Conservation (phyloP, 2,888 invertebrate genomes). For the Odontomyia ornata region DNA sequence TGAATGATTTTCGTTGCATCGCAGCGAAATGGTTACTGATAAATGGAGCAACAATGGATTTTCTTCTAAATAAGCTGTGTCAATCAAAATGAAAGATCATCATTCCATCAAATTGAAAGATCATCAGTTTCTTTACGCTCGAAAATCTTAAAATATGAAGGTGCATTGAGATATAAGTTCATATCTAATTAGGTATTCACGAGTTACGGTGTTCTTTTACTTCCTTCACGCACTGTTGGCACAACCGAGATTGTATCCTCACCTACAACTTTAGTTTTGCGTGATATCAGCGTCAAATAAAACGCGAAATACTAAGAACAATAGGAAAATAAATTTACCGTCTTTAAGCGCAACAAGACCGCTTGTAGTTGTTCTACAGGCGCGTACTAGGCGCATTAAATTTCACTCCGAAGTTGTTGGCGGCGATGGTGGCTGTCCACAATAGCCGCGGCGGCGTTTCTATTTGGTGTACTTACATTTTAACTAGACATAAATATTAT, state of each 20-base stretch:
- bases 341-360: constrained; percentile 26
- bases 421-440: constrained; percentile 30
- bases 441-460: constrained; percentile 33
- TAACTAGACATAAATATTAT: constrained; percentile 41
- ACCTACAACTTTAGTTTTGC: background rate
- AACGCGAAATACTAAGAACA: constrained; percentile 35
- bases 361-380: constrained; percentile 22
- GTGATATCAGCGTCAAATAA: constrained; percentile 19
- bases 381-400: constrained; percentile 23
- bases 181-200: too few relatives aligned
- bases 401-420: constrained; percentile 31
- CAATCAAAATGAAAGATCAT: too few relatives aligned
- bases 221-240: too few relatives aligned
- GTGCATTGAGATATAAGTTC: too few relatives aligned
- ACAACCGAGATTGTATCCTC: constrained; percentile 7
- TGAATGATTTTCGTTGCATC: too few relatives aligned
- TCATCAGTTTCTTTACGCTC: too few relatives aligned
- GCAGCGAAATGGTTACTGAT: too few relatives aligned
- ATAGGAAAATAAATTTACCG: constrained; percentile 44
- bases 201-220: too few relatives aligned
- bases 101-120: too few relatives aligned
- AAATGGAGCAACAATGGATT: too few relatives aligned
- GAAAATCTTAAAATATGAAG: too few relatives aligned
- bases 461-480: constrained; percentile 38
- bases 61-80: too few relatives aligned